phyloP scores from a whole-genome alignment of 2,113 vertebrate genomes.

The Corythornis cristatus region DNA sequence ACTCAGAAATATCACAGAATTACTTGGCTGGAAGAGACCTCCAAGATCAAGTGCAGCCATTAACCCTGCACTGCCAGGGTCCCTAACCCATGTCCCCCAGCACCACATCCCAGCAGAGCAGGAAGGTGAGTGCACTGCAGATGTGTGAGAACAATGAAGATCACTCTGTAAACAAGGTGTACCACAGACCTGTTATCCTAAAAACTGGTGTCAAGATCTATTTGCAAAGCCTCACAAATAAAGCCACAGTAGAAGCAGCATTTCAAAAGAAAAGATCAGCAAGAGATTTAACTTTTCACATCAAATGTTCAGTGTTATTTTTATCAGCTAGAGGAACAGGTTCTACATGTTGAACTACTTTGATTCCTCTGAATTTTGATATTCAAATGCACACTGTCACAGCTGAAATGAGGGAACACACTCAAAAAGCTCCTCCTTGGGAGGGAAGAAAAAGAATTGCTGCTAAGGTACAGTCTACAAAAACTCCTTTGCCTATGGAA shows the following conservation, averaged over 20 bases:
- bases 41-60: too few species aligned
- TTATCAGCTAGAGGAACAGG: conserved; percentile 9
- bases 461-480: neutral
- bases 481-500: neutral
- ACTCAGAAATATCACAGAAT: neutral
- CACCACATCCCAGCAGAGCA: neutral
- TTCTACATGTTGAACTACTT: neutral
- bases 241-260: neutral
- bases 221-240: neutral
- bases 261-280: neutral
- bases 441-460: neutral
- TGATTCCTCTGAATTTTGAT: neutral
- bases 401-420: neutral
- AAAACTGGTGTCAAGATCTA: neutral
- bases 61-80: too few species aligned
- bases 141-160: neutral
- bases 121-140: neutral
- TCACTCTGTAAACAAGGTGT: neutral
- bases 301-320: neutral
- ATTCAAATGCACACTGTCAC: neutral
- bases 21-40: too few species aligned
- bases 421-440: neutral
- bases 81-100: too few species aligned
- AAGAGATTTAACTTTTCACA: neutral
- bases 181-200: neutral